Percentiles rank a stretch among this genome's conserved stretches.
These are phyloP conservation scores for Augochlorella aurata DNA, from an alignment of 2,888 invertebrate genomes.

Conservation along the genomic window DNA sequence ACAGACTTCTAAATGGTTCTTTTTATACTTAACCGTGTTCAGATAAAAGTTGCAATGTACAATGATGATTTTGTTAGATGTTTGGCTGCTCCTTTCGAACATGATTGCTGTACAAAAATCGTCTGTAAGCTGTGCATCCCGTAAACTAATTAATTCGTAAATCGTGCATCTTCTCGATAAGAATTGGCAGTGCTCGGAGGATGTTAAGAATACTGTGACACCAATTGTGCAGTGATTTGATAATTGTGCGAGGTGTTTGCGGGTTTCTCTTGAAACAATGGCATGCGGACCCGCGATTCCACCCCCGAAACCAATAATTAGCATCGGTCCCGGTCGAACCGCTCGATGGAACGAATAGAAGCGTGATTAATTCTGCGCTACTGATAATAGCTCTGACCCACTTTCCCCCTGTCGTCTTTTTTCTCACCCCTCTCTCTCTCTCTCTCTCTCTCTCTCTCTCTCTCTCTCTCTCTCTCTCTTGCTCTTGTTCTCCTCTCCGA, in stretches of 20 bases:
- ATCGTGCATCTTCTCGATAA: too few relatives aligned
- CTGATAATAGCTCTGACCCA: constrained; percentile 45
- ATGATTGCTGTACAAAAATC: too few relatives aligned
- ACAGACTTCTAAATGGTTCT: too few relatives aligned
- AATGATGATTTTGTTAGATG: too few relatives aligned
- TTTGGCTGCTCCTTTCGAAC: too few relatives aligned
- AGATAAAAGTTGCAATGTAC: too few relatives aligned
- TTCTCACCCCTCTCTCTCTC: background rate
- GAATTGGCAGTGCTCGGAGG: too few relatives aligned
- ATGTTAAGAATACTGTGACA: too few relatives aligned
- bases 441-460: background rate
- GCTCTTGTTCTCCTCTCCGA: background rate
- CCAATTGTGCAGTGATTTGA: background rate
- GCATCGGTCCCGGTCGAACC: constrained; percentile 25
- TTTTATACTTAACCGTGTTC: too few relatives aligned
- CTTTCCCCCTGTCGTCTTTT: constrained; percentile 20
- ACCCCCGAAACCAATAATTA: constrained; percentile 26
- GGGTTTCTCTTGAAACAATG: background rate
- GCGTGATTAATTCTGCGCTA: constrained; percentile 37
- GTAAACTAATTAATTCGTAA: too few relatives aligned
- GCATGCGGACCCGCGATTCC: background rate
- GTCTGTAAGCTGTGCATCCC: too few relatives aligned
- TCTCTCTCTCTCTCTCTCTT: background rate
- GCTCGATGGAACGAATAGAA: constrained; percentile 13
- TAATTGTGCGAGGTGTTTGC: background rate